phyloP scores from a whole-genome alignment of 2,888 invertebrate species.

The Eurytoma californica region DNA sequence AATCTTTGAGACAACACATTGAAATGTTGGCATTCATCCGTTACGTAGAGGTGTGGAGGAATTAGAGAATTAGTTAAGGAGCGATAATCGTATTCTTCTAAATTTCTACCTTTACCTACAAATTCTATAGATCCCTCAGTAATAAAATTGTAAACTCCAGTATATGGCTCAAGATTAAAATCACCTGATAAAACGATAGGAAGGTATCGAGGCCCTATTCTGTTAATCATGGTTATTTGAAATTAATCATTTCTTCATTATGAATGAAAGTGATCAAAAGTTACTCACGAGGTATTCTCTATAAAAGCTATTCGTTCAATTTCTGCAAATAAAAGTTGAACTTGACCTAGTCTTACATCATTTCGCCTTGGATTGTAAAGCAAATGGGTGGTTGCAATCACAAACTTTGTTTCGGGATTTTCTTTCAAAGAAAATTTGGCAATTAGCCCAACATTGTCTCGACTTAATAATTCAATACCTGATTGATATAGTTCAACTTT shows the following conservation, averaged over 20 bases:
- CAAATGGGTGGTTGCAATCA: constrained; percentile 95
- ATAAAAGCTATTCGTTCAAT: constrained; percentile 85
- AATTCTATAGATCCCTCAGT: constrained; percentile 79
- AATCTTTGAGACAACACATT: constrained; percentile 76
- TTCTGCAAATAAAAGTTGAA: constrained; percentile 88
- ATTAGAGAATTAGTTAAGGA: constrained; percentile 69
- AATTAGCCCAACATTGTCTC: constrained; percentile 92
- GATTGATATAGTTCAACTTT: constrained; percentile 84
- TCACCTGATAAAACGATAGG: constrained; percentile 95
- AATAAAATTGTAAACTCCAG: constrained; percentile 84
- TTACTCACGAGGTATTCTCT: constrained; percentile 67
- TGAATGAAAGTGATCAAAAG: constrained; percentile 29
- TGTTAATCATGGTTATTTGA: constrained; percentile 54
- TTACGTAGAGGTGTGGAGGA: constrained; percentile 73
- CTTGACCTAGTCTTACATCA: constrained; percentile 93
- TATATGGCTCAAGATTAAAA: constrained; percentile 89
- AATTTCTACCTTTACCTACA: constrained; percentile 73
- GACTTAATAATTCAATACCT: constrained; percentile 81
- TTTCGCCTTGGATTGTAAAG: constrained; percentile 93
- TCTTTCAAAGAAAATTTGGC: constrained; percentile 82
- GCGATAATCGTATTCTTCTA: constrained; percentile 71
- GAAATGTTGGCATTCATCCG: constrained; percentile 80
- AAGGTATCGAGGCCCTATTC: constrained; percentile 76
- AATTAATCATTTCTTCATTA: neutral
- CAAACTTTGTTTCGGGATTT: constrained; percentile 77